These are phyloP conservation scores for Drosophila bifasciata DNA, from an alignment of 1,140 invertebrate species.

Conservation along the genomic window DNA sequence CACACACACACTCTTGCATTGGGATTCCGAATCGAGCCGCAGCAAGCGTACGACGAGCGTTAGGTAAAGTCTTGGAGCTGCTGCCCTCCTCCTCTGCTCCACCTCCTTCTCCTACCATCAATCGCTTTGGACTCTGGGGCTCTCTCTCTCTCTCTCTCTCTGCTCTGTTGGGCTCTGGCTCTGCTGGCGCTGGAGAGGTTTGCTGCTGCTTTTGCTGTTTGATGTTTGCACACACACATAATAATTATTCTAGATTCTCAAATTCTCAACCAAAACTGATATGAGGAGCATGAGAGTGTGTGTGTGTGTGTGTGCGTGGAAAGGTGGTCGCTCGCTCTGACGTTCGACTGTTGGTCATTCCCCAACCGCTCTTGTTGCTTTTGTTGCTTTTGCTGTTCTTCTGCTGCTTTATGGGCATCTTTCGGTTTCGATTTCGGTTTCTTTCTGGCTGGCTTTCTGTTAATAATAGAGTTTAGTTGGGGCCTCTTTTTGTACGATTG, in stretches of 20 bases:
- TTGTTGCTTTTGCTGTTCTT: conserved; percentile 28
- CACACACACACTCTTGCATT: conserved; percentile 7
- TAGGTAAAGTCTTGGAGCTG: conserved; percentile 70
- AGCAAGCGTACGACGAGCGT: conserved; percentile 41
- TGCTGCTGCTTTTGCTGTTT: conserved; percentile 16
- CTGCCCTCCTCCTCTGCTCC: conserved; percentile 8
- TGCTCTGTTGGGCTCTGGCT: neutral
- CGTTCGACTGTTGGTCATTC: conserved; percentile 32
- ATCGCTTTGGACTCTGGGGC: neutral
- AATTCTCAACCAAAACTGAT: conserved; percentile 34
- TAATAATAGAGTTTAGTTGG: conserved; percentile 32
- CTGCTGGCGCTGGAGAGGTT: no score
- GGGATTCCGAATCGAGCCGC: conserved; percentile 33
- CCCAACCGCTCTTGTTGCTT: conserved; percentile 10
- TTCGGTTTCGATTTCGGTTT: conserved; percentile 36
- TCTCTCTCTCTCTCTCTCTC: conserved; percentile 16
- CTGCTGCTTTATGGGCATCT: conserved; percentile 33
- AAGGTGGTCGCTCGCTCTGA: conserved; percentile 67
- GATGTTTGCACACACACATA: conserved; percentile 46
- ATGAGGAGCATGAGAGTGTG: conserved; percentile 11
- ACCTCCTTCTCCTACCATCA: no score
- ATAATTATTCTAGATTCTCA: conserved; percentile 74
- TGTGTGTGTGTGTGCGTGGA: conserved; percentile 22
- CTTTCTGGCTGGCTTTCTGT: conserved; percentile 8
- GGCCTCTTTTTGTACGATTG: conserved; percentile 1